Evolutionary conservation across 2,113 vertebrate species (phyloP).

Genomic region (Cavia aperea): DNA sequence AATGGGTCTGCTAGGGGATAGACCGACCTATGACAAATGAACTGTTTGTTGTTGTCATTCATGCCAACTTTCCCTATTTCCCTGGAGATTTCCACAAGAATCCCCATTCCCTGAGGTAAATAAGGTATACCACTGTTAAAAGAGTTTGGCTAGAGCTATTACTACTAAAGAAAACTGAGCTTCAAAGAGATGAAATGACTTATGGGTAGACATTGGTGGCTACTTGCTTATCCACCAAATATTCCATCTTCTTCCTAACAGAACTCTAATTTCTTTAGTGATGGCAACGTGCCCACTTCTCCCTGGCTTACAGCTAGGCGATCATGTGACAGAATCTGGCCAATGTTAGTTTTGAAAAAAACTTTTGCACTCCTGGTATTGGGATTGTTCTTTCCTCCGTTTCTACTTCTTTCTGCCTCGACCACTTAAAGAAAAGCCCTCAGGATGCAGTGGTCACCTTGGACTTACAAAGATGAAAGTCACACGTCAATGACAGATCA

Average conservation of each 20-base stretch:
- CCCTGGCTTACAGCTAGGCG: not conserved
- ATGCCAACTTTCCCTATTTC: not conserved
- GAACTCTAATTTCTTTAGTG: not conserved
- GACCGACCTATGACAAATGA: not conserved
- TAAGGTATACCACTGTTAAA: not conserved
- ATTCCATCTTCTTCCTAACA: not conserved
- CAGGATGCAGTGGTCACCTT: not conserved
- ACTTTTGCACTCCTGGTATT: not conserved
- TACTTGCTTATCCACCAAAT: not conserved
- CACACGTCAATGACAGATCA: not conserved
- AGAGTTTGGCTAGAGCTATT: not conserved
- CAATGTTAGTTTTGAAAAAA: not conserved
- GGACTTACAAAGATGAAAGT: not conserved
- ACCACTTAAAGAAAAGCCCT: not conserved
- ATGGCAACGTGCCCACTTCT: not conserved
- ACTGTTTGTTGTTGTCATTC: not conserved
- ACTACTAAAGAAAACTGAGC: not conserved
- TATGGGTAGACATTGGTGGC: not conserved
- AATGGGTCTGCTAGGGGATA: not conserved
- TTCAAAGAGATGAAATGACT: not conserved
- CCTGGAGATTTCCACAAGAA: not conserved
- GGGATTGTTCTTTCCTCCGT: no score
- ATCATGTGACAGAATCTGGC: not conserved
- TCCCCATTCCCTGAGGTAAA: not conserved
- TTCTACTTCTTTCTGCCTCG: not conserved